These are phyloP conservation scores for Saccopteryx bilineata DNA, from an alignment of 2,113 vertebrate genomes.

Conservation along the genomic window DNA sequence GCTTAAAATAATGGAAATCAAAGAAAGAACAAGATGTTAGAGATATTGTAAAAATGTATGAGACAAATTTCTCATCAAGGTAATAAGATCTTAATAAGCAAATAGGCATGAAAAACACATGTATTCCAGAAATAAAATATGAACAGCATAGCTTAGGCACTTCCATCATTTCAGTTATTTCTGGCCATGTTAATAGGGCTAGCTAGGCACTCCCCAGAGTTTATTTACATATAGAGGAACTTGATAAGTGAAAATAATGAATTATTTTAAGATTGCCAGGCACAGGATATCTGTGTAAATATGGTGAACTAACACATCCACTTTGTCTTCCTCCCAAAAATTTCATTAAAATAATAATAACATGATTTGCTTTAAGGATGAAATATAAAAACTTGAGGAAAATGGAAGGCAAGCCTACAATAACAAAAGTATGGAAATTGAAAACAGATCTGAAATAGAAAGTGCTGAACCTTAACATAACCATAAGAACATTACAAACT, in stretches of 20 bases:
- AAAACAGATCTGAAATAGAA: neutral
- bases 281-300: neutral
- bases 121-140: neutral
- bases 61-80: neutral
- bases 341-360: neutral
- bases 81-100: neutral
- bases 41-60: neutral
- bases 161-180: constrained; percentile 11
- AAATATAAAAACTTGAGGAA: neutral
- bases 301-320: neutral
- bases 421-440: neutral
- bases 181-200: neutral
- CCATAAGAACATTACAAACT: neutral
- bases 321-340: neutral
- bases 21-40: neutral
- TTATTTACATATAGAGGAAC: constrained; percentile 21
- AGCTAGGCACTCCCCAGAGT: neutral
- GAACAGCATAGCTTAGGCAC: neutral
- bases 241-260: constrained; percentile 19
- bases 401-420: neutral
- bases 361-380: neutral
- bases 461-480: neutral
- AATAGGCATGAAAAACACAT: constrained; percentile 25
- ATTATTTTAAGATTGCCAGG: neutral
- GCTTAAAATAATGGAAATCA: neutral